Evolutionary conservation across 2,797 vertebrate genomes (phyloP).

Genomic region (Pseudochirops corinnae): DNA sequence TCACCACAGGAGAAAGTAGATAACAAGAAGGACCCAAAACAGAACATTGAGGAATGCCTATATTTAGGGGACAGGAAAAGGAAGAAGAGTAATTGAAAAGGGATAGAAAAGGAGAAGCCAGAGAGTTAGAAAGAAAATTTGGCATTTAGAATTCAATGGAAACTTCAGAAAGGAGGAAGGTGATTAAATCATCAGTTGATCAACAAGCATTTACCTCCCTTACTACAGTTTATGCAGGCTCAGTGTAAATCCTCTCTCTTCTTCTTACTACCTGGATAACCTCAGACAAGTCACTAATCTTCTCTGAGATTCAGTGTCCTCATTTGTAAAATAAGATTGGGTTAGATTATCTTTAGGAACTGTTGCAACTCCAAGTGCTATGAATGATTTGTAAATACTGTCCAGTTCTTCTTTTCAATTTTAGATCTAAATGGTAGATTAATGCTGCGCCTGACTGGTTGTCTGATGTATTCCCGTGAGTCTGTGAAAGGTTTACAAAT

Average conservation of each 20-base stretch:
- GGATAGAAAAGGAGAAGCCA: background rate
- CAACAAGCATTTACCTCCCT: background rate
- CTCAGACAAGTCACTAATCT: background rate
- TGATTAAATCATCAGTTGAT: background rate
- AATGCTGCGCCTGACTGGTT: background rate
- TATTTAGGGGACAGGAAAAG: background rate
- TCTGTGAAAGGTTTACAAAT: slow-evolving; percentile 4
- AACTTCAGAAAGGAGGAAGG: background rate
- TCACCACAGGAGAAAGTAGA: background rate
- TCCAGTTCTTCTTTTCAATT: background rate
- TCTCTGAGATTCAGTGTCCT: background rate
- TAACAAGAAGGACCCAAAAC: background rate
- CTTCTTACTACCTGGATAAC: background rate
- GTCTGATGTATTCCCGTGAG: background rate
- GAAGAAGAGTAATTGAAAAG: background rate
- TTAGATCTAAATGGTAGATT: background rate
- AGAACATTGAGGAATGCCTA: background rate
- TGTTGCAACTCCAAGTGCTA: background rate
- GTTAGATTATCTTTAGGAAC: background rate
- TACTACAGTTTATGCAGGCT: background rate
- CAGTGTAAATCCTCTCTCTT: background rate
- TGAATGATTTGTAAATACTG: background rate
- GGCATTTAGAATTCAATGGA: background rate
- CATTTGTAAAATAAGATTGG: background rate
- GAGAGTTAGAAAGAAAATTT: background rate